A percentile compares a stretch with the other conserved stretches of the same genome.
phyloP scores from a whole-genome alignment of 1,140 invertebrate species.

The silkworm (Bombyx mori) region DNA sequence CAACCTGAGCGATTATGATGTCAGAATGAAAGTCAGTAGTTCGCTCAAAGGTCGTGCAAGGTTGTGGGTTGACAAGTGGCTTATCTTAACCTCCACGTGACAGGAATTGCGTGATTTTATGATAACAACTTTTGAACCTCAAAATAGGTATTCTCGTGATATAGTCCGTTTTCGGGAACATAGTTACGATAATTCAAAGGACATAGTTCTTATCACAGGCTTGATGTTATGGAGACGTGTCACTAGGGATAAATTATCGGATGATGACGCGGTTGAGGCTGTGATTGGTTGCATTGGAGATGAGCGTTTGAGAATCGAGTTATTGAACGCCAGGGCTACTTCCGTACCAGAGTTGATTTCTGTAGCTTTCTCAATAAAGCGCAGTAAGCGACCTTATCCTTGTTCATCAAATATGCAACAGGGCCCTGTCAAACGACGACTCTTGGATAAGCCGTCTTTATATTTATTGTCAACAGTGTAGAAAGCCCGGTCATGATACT shows the following conservation, averaged over 20 bases:
- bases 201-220: too few species aligned
- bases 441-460: neutral
- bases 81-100: slow-evolving; percentile 19
- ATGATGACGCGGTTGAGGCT: too few species aligned
- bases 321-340: too few species aligned
- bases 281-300: too few species aligned
- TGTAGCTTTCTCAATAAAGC: too few species aligned
- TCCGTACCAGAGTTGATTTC: too few species aligned
- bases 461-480: slow-evolving; percentile 12
- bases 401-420: too few species aligned
- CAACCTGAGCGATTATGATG: slow-evolving; percentile 19
- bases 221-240: too few species aligned
- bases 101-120: slow-evolving; percentile 17
- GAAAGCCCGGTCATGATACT: slow-evolving; percentile 11
- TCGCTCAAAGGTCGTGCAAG: slow-evolving; percentile 23
- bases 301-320: too few species aligned
- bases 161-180: slow-evolving; percentile 14
- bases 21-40: slow-evolving; percentile 23
- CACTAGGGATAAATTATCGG: too few species aligned
- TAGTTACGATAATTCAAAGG: slow-evolving; percentile 8
- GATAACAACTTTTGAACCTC: slow-evolving; percentile 25
- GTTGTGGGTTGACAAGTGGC: slow-evolving; percentile 23
- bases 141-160: slow-evolving; percentile 20
- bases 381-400: too few species aligned
- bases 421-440: too few species aligned